Percentiles rank a stretch among this genome's conserved stretches.
Evolutionary conservation across 2,888 invertebrate genomes (phyloP).

Genomic region (Aporophyla lueneburgensis): DNA sequence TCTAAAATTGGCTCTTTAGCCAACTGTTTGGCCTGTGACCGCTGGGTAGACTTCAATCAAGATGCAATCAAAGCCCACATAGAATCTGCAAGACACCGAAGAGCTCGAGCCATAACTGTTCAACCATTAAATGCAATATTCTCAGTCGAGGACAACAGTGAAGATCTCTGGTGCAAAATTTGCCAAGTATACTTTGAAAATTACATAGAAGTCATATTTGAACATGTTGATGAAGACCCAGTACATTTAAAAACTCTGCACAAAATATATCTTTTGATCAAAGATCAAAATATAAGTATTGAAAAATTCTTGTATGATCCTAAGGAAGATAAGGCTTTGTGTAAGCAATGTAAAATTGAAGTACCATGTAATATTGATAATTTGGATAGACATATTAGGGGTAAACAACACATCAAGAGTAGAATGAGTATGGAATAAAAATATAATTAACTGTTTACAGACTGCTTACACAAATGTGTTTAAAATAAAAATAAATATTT

Average conservation of each 20-base stretch:
- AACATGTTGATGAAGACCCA: slow-evolving; percentile 74
- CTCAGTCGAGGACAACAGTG: slow-evolving; percentile 72
- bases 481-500: neutral
- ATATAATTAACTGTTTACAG: neutral
- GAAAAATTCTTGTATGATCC: slow-evolving; percentile 75
- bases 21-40: slow-evolving; percentile 73
- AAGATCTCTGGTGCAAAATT: slow-evolving; percentile 80
- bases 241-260: slow-evolving; percentile 68
- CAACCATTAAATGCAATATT: slow-evolving; percentile 80
- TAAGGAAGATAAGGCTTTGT: slow-evolving; percentile 75
- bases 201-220: slow-evolving; percentile 74
- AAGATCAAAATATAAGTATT: slow-evolving; percentile 74
- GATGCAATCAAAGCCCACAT: slow-evolving; percentile 67
- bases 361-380: slow-evolving; percentile 77
- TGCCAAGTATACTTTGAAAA: slow-evolving; percentile 78
- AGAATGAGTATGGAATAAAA: neutral
- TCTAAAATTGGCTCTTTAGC: slow-evolving; percentile 44
- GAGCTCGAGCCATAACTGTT: slow-evolving; percentile 74
- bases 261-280: slow-evolving; percentile 72
- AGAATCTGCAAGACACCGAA: slow-evolving; percentile 65
- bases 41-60: slow-evolving; percentile 62
- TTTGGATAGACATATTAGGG: slow-evolving; percentile 74
- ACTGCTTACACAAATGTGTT: neutral
- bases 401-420: slow-evolving; percentile 65
- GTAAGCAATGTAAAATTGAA: slow-evolving; percentile 72